phyloP scores from a whole-genome alignment of 2,888 invertebrate genomes.

The Beris chalybata region DNA sequence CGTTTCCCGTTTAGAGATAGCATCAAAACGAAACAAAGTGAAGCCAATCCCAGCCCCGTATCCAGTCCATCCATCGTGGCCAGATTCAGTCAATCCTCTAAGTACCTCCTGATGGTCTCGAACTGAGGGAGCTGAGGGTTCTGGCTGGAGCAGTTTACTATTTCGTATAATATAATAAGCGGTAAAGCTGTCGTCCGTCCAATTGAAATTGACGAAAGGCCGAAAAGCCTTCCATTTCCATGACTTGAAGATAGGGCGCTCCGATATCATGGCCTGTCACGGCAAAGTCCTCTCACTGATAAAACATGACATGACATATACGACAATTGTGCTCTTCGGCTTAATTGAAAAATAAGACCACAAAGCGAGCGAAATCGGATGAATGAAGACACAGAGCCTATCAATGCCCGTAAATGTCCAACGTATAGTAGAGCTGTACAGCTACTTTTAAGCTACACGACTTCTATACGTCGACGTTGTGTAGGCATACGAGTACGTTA shows the following conservation, averaged over 20 bases:
- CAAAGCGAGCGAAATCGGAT: constrained; percentile 30
- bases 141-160: constrained; percentile 9
- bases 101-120: constrained; percentile 17
- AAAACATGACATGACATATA: constrained; percentile 38
- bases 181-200: constrained; percentile 21
- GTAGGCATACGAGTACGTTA: too few relatives aligned
- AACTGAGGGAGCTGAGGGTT: too few relatives aligned
- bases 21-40: neutral
- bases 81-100: constrained; percentile 25
- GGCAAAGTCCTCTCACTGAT: constrained; percentile 33
- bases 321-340: constrained; percentile 38
- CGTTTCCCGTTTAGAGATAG: constrained; percentile 22
- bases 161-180: constrained; percentile 20
- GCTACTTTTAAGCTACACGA: too few relatives aligned
- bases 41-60: neutral
- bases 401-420: constrained; percentile 17
- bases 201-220: constrained; percentile 34
- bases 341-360: constrained; percentile 38
- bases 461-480: too few relatives aligned
- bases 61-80: constrained; percentile 8
- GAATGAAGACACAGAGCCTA: constrained; percentile 9
- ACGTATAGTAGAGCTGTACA: neutral
- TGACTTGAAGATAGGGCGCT: constrained; percentile 24
- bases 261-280: constrained; percentile 31
- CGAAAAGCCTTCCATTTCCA: constrained; percentile 22